Evolutionary conservation across 2,113 vertebrate species (phyloP).

Genomic region (Salvator merianae): DNA sequence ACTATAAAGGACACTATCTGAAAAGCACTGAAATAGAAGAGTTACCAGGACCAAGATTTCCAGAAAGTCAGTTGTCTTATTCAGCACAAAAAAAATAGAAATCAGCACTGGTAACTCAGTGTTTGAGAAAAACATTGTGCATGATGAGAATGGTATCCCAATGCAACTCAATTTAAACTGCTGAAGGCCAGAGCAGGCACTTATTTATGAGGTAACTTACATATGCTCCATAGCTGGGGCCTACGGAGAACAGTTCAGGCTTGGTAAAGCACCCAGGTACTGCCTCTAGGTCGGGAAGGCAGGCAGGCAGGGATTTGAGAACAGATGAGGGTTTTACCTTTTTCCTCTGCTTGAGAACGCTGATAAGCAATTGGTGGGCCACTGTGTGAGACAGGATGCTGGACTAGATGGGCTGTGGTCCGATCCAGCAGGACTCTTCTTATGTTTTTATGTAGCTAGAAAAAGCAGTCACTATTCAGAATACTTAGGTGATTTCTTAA

Average conservation of each 20-base stretch:
- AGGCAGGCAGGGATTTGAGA: too few species aligned
- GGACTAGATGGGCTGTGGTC: too few species aligned
- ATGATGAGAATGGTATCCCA: background rate
- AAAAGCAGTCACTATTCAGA: background rate
- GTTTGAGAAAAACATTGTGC: background rate
- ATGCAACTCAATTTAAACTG: background rate
- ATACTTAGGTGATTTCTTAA: background rate
- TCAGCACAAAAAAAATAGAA: too few species aligned
- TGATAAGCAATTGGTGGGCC: too few species aligned
- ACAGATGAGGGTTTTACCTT: background rate
- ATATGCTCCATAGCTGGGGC: background rate
- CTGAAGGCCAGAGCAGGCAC: background rate
- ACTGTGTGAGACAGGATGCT: too few species aligned
- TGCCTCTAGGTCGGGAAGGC: background rate
- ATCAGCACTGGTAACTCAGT: background rate
- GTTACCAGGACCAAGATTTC: background rate
- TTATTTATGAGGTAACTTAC: background rate
- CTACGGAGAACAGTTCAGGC: background rate
- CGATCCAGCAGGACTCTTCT: too few species aligned
- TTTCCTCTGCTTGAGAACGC: too few species aligned
- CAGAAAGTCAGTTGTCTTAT: background rate
- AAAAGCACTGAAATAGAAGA: background rate
- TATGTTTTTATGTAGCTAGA: too few species aligned
- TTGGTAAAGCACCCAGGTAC: too few species aligned
- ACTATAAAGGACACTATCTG: background rate